Evolutionary conservation across 2,888 invertebrate genomes (phyloP).

Genomic region (Glaucopsyche alexis): DNA sequence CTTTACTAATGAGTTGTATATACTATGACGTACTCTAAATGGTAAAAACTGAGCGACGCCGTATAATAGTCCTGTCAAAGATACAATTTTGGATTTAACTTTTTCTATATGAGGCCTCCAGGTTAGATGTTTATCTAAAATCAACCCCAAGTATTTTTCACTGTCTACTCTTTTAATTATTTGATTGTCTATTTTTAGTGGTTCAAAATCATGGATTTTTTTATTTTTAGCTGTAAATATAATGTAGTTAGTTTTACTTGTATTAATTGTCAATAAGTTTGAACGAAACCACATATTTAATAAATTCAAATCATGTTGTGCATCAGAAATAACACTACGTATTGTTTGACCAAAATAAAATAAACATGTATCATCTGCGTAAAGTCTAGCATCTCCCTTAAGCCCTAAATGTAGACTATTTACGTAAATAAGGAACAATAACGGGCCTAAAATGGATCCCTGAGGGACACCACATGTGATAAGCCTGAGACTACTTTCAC

Average conservation of each 20-base stretch:
- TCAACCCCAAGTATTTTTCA: background rate
- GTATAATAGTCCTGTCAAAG: background rate
- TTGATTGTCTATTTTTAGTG: background rate
- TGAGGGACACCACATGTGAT: too few relatives aligned
- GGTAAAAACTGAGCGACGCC: background rate
- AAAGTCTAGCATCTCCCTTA: too few relatives aligned
- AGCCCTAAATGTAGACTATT: too few relatives aligned
- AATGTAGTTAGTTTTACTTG: background rate
- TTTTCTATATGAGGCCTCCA: background rate
- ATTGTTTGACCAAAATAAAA: conserved; percentile 18
- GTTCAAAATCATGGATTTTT: background rate
- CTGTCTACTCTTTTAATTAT: background rate
- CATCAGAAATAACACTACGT: background rate
- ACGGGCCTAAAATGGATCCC: too few relatives aligned
- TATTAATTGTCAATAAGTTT: background rate
- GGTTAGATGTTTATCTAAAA: conserved; percentile 11
- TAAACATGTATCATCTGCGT: too few relatives aligned
- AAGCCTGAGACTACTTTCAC: too few relatives aligned
- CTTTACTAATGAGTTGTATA: too few relatives aligned
- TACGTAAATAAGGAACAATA: too few relatives aligned
- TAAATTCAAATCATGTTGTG: conserved; percentile 22
- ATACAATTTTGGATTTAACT: background rate
- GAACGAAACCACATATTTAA: background rate
- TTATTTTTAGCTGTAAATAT: conserved; percentile 17
- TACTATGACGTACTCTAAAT: background rate